Base-by-base conservation (phyloP, 2,113 vertebrate species). In the Parotia lawesii region DNA sequence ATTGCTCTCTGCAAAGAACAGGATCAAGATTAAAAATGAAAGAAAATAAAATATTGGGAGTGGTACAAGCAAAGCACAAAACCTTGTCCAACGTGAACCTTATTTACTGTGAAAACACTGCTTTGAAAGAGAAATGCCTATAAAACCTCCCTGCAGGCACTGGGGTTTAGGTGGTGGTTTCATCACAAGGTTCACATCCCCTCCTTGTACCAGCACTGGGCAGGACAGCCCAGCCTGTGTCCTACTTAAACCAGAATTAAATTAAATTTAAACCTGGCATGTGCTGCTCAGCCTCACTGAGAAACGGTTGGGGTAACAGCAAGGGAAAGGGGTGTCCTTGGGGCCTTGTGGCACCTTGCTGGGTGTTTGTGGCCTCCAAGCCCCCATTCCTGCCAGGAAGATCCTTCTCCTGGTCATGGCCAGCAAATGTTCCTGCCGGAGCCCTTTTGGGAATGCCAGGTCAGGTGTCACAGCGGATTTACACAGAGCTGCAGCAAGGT, bases 1-100 rank as follows among this genome's bases (percentile, higher is more conserved):
- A 56, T 85, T 91, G 33, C 54, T 73, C 29, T 47, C 74, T 47
- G 50, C 64, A 94, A 74, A 79, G 38, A 60, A 67, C 37, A 84
- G 75, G 44, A 76, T 80, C 64, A 42, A 61, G 90, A 81, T 57
- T 86, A 84, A 90, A 92, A 94, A 91, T 67, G 12, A 87, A 91
- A 83, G 82, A n/a, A n/a, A 54, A 76, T 38, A 45, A 87, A 91
- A 79, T 38, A n/a, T 13, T 94, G 58, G 93, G 91, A 94, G 18
- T 1, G 4, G 67, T 71, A 67, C 74, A 85, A 71, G 12, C 37
- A 80, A 80, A 94, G 77, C 87, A 91, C 54, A 85, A 65, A 58
- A 15, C 33, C 66, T 61, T 65, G 71, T 80, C 66, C 80, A 54
- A 44, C 42, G 29, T 1, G 74, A 82, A 17, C 29, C 13, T 57